Evolutionary conservation across 2,888 invertebrate species (phyloP), one percentile per base, ranked within the genome.

Genomic region (Trichopria drosophilae): DNA sequence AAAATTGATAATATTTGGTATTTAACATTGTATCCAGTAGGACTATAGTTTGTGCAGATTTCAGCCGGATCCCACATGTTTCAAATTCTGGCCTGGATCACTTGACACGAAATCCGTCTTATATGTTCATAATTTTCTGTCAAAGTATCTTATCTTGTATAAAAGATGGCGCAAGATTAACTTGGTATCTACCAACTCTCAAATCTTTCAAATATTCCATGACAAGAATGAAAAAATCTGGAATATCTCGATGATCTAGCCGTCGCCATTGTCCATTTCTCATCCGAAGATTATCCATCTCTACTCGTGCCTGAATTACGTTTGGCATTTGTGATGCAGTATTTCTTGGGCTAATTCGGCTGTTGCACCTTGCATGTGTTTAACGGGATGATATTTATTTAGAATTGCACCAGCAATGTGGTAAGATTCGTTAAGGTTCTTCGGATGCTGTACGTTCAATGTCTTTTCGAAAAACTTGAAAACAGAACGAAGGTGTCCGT

Each of bases 81-180:
- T n/a, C n/a, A n/a, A n/a, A n/a, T n/a, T n/a, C n/a, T n/a, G n/a
- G n/a, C n/a, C n/a, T n/a, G n/a, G n/a, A n/a, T n/a, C n/a, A n/a
- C n/a, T n/a, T n/a, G n/a, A n/a, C n/a, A n/a, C n/a, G n/a, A n/a
- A n/a, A n/a, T n/a, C n/a, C n/a, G n/a, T n/a, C n/a, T n/a, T n/a
- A n/a, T n/a, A n/a, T n/a, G n/a, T n/a, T 46, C 34, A 22, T 51
- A 28, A 13, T 46, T 37, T 10, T 46, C 41, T 23, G n/a, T n/a
- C 51, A n/a, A 12, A 32, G 7, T 13, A 50, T 9, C 24, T 44
- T 51, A 28, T 51, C 46, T 10, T 51, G 46, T 15, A 51, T 19
- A 18, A 46, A 51, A 2, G 51, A 10, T 47, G 51, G 40, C 22
- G 51, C 51, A 7, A 51, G n/a, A n/a, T n/a, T n/a, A n/a, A n/a